phyloP scores from a whole-genome alignment of 2,797 vertebrate species.

The Spizella passerina region DNA sequence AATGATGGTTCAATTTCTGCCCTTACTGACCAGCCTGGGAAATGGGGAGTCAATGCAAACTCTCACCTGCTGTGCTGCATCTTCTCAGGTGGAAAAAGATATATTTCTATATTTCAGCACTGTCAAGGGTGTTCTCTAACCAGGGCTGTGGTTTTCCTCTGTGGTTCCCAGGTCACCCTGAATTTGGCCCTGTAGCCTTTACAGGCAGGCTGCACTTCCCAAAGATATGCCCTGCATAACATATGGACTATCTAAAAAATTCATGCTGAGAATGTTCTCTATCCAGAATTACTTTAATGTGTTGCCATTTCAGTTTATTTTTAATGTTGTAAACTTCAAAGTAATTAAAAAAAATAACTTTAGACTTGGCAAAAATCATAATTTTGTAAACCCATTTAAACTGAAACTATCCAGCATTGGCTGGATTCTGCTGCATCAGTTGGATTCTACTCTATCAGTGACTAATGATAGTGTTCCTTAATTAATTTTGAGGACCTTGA shows the following conservation, averaged over 20 bases:
- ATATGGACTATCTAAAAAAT: neutral
- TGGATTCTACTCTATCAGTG: constrained; percentile 5
- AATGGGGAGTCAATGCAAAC: neutral
- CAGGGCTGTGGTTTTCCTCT: neutral
- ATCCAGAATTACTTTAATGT: neutral
- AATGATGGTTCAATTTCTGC: neutral
- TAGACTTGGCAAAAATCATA: neutral
- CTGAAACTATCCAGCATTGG: neutral
- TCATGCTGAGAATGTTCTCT: neutral
- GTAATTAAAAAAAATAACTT: neutral
- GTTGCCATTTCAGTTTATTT: neutral
- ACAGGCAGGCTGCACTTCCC: neutral
- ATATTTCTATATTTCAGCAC: neutral
- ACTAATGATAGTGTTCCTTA: constrained; percentile 41
- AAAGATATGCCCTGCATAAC: neutral
- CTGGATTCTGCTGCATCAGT: constrained; percentile 17
- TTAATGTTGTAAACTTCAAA: neutral
- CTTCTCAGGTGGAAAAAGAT: neutral
- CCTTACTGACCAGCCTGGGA: neutral
- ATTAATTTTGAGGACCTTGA: constrained; percentile 65
- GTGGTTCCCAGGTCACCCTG: neutral
- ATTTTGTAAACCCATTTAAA: neutral
- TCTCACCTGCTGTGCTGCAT: neutral
- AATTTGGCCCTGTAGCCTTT: neutral
- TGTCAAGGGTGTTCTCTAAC: neutral